Evolutionary conservation across 30 jellyfish, hydroid and myxozoan species (phyloP).

Genomic region (Cassiopea xamachana): DNA sequence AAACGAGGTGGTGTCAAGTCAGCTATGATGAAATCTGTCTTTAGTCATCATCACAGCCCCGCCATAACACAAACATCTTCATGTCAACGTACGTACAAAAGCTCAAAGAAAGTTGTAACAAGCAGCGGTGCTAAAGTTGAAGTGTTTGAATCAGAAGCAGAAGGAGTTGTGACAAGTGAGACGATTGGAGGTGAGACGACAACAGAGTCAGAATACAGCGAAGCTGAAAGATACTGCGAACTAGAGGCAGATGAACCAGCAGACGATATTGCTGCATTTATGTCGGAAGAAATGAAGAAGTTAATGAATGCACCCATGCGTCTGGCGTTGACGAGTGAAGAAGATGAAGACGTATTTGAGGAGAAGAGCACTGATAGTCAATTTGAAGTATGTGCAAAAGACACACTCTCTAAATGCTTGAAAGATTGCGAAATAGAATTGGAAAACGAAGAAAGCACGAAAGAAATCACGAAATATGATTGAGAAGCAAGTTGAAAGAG

Average conservation of each 20-base stretch:
- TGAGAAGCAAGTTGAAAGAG: background rate
- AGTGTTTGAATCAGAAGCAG: conserved; percentile 62
- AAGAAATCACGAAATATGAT: background rate
- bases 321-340: conserved; percentile 16
- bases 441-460: conserved; percentile 17
- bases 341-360: conserved; percentile 6
- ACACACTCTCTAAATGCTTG: conserved; percentile 39
- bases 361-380: conserved; percentile 9
- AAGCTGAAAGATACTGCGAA: conserved; percentile 68
- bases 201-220: conserved; percentile 55
- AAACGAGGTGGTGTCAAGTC: conserved; percentile 70
- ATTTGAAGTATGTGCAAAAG: conserved; percentile 66
- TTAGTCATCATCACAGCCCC: conserved; percentile 21
- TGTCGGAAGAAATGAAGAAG: conserved; percentile 35
- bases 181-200: conserved; percentile 70
- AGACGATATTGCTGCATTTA: conserved; percentile 24
- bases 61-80: conserved; percentile 30
- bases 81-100: conserved; percentile 45
- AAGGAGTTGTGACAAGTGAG: conserved; percentile 63
- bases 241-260: conserved; percentile 55
- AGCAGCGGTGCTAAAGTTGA: conserved; percentile 73
- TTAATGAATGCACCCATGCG: conserved; percentile 48
- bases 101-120: conserved; percentile 67
- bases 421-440: conserved; percentile 58
- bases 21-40: conserved; percentile 58